These are phyloP conservation scores for Neoarius graeffei DNA, from an alignment of 2,113 vertebrate species.

Conservation along the genomic window DNA sequence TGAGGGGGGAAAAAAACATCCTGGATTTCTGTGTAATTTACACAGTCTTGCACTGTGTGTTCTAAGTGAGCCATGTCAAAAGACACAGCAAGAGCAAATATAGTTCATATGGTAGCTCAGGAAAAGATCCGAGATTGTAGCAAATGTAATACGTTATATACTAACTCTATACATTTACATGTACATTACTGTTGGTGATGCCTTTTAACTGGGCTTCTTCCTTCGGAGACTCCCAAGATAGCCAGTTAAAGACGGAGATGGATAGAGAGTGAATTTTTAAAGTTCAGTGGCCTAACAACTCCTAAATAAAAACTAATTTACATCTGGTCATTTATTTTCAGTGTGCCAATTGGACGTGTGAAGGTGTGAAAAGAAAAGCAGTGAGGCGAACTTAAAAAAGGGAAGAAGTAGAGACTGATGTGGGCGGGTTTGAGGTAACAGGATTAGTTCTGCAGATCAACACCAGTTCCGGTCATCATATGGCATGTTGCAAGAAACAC, in stretches of 20 bases:
- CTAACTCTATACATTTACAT: too few relatives aligned
- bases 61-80: neutral
- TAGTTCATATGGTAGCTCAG: neutral
- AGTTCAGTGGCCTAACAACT: neutral
- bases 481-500: constrained; percentile 47
- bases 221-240: neutral
- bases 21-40: neutral
- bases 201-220: neutral
- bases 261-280: neutral
- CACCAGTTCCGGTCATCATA: constrained; percentile 38
- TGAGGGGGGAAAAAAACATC: neutral
- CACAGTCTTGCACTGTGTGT: neutral
- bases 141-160: neutral
- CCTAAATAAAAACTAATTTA: neutral
- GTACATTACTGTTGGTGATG: neutral
- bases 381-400: constrained; percentile 10
- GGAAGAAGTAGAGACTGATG: neutral
- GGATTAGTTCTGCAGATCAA: constrained; percentile 53
- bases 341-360: neutral
- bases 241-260: neutral
- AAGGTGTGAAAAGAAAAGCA: constrained; percentile 11
- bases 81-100: neutral
- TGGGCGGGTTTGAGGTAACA: constrained; percentile 41
- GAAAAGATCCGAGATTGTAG: neutral
- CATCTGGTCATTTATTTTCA: neutral